Evolutionary conservation across 2,113 vertebrate species (phyloP).

Genomic region (Pituophis catenifer): DNA sequence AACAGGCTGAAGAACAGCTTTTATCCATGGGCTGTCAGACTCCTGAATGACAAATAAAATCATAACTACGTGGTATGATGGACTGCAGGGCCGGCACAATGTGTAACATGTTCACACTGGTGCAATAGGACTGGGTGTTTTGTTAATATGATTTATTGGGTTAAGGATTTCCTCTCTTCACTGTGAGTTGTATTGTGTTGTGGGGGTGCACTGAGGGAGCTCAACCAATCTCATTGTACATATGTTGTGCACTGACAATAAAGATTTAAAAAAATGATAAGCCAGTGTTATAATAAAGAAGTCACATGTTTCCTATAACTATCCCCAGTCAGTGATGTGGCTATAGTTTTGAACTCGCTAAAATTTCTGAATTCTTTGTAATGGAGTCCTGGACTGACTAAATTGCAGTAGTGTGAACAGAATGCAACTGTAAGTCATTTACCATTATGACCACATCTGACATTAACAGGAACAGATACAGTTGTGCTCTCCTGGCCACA

Average conservation of each 20-base stretch:
- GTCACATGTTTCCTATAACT: not conserved
- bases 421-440: not conserved
- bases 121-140: no score
- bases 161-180: no score
- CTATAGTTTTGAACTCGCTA: not conserved
- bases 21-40: no score
- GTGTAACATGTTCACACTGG: no score
- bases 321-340: not conserved
- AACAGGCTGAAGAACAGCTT: no score
- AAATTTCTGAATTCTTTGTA: not conserved
- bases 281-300: not conserved
- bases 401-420: not conserved
- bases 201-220: no score
- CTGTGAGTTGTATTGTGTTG: no score
- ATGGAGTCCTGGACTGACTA: not conserved
- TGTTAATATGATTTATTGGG: no score
- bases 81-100: no score
- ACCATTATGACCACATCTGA: not conserved
- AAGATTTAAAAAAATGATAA: not conserved
- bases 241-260: not conserved
- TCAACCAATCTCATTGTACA: not conserved
- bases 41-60: no score
- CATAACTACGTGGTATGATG: no score
- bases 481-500: not conserved
- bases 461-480: not conserved